Conservation (phyloP, 2,797 vertebrate species). For the Cyprinella venusta region DNA sequence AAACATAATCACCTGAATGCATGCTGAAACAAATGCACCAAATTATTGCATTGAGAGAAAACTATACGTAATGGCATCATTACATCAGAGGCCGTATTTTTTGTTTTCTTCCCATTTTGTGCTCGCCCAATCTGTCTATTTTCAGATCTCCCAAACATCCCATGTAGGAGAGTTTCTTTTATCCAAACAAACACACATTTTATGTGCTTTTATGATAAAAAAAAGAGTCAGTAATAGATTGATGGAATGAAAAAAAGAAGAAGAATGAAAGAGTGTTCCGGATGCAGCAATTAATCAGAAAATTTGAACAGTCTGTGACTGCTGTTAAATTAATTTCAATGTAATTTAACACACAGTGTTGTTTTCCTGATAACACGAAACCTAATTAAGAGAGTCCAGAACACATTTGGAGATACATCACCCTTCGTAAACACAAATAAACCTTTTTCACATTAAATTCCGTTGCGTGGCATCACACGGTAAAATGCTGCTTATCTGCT, state of each 20-base stretch:
- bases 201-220: not conserved
- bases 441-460: not conserved
- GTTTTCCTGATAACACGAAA: slow-evolving; percentile 21
- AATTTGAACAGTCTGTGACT: not conserved
- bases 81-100: slow-evolving; percentile 34
- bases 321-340: slow-evolving; percentile 26
- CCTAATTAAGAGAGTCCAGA: slow-evolving; percentile 37
- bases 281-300: slow-evolving; percentile 8
- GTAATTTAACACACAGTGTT: slow-evolving; percentile 36
- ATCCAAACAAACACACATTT: not conserved
- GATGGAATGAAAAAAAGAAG: not conserved
- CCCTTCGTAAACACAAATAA: slow-evolving; percentile 11
- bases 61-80: slow-evolving; percentile 38
- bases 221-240: not conserved
- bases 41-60: slow-evolving; percentile 40
- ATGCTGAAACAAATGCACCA: slow-evolving; percentile 40
- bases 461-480: not conserved
- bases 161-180: not conserved
- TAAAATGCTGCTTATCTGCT: slow-evolving; percentile 19
- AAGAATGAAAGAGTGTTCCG: not conserved
- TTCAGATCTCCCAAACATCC: slow-evolving; percentile 23
- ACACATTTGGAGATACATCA: slow-evolving; percentile 10
- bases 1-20: slow-evolving; percentile 53
- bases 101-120: slow-evolving; percentile 1
- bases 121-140: not conserved